phyloP scores from a whole-genome alignment of 2,113 vertebrate genomes.

The Barbus barbus region DNA sequence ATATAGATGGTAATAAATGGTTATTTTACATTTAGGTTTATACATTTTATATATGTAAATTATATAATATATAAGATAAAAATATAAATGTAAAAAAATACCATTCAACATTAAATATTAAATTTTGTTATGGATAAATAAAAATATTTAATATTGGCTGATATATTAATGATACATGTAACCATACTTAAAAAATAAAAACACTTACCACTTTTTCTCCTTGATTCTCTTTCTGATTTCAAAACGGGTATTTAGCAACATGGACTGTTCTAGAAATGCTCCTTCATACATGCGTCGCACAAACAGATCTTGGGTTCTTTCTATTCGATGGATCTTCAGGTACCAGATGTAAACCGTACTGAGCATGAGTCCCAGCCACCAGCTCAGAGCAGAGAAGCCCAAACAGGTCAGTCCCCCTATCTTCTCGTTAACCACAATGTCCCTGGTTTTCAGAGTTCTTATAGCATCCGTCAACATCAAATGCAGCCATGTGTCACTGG shows the following conservation, averaged over 20 bases:
- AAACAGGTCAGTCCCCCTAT: slow-evolving; percentile 46
- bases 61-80: no score
- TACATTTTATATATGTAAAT: no score
- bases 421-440: slow-evolving; percentile 31
- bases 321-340: slow-evolving; percentile 64
- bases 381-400: slow-evolving; percentile 56
- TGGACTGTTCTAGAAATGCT: slow-evolving; percentile 73
- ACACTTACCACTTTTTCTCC: slow-evolving; percentile 48
- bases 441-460: slow-evolving; percentile 57
- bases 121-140: background rate
- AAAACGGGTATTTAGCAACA: slow-evolving; percentile 70
- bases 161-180: background rate
- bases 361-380: slow-evolving; percentile 68
- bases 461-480: slow-evolving; percentile 58
- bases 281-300: slow-evolving; percentile 67
- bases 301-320: slow-evolving; percentile 72
- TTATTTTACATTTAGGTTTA: no score
- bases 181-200: background rate
- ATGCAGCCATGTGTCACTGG: slow-evolving; percentile 25
- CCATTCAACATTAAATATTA: background rate
- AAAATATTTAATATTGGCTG: background rate
- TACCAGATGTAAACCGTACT: slow-evolving; percentile 67
- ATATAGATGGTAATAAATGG: no score
- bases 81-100: background rate
- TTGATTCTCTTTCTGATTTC: slow-evolving; percentile 46